Base-by-base conservation (phyloP, 2,888 invertebrate species). In the Strigamia crassipes region DNA sequence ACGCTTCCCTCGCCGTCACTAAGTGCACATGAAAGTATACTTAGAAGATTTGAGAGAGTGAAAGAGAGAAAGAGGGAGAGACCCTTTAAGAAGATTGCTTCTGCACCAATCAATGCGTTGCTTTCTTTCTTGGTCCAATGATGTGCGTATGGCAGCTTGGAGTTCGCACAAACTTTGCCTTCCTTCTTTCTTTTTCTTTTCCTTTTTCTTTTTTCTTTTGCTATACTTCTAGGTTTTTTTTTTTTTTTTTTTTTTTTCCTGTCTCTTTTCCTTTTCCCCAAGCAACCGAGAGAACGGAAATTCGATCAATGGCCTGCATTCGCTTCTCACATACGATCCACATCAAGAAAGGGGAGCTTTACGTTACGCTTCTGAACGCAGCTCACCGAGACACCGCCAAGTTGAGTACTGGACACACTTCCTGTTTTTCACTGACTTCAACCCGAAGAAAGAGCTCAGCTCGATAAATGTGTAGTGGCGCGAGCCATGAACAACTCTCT, bases 1-100 rank as follows among this genome's bases (percentile, higher is more conserved):
- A 73, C 73, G 73, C 73, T 73, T 73, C 73, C 73, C 73, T 73
- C 73, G n/a, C 73, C 73, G 73, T 42, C 78, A 78, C 41, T 78
- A 78, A 78, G 78, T 78, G 78, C 78, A 78, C 78, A 78, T 78
- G 78, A 78, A 78, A 78, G 78, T 78, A 78, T 78, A 78, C 78
- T 78, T 78, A 78, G 78, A 78, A 73, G 73, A 73, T 73, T 73
- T 73, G 73, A 73, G 73, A 73, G 73, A 73, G 73, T 73, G 73
- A 73, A 73, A 73, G 73, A 73, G 73, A 73, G 73, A 73, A 31
- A 73, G 31, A 31, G 73, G 18, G 21, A 56, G 77, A 77, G 38
- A 77, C 34, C 78, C 78, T 38, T 78, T 78, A 78, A 78, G 78
- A 78, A 78, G 78, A 78, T 78, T 78, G 78, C 78, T 38, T 42